Base-by-base conservation (phyloP, 2,797 vertebrate species). In the Onychomys arenicola region DNA sequence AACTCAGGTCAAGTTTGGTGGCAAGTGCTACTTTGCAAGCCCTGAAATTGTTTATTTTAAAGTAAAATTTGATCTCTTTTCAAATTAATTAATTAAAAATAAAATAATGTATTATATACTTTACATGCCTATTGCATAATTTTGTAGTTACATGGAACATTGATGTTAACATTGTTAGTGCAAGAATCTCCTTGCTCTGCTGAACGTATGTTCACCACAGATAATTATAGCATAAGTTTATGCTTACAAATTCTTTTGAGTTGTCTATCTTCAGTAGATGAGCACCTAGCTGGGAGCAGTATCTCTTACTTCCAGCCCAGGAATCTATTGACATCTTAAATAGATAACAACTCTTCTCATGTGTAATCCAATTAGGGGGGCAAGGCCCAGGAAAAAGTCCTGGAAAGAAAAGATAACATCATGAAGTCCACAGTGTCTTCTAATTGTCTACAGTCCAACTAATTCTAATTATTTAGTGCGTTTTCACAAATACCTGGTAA, bases 211-310 rank as follows among this genome's bases (percentile, higher is more conserved):
- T 49, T 49, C 13, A 69, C 11, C 32, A 61, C 10, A 65, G 16
- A 63, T 65, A 61, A 61, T 65, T 73, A 32, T 2, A 69, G 37
- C 23, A 32, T 37, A 90, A 71, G 23, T 43, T 23, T 76, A 40
- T 21, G 75, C 92, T 95, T 96, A 97, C 97, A 90, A 98, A 16
- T 96, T 98, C 97, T 63, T 92, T 27, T 23, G n/a, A 32, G 55
- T 75, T 95, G 37, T 97, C 96, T 96, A 98, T 97, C 91, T 97
- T 97, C 83, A 98, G 43, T 40, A 97, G 97, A 57, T 55, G 19
- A 63, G 97, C 92, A 52, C 13, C 43, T 55, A 93, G 46, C 3
- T 67, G 89, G 55, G 75, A 95, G 34, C 97, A 98, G 1, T 27
- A 65, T 5, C 10, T 94, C 93, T 91, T 96, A 92, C 97, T 96